Conservation (phyloP, 2,113 vertebrate species). For the Mohoua ochrocephala region DNA sequence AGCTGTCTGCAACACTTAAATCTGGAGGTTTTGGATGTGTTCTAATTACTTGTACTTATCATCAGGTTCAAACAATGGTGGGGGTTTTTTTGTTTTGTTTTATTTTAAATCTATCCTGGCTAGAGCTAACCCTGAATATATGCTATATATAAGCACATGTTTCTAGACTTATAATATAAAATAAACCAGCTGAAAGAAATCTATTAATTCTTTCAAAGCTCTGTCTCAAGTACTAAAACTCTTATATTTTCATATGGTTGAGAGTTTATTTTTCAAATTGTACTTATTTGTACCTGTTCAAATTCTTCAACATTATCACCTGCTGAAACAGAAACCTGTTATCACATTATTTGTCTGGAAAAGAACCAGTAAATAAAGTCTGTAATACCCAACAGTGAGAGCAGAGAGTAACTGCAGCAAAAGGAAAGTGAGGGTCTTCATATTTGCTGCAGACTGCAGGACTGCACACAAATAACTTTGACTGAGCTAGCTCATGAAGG, state of each 20-base stretch:
- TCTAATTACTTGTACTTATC: background rate
- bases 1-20: background rate
- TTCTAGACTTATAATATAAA: background rate
- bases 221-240: background rate
- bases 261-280: background rate
- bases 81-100: accelerated
- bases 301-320: background rate
- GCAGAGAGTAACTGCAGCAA: background rate
- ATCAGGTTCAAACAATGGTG: background rate
- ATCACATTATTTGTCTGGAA: background rate
- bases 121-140: background rate
- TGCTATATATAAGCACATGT: background rate
- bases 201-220: background rate
- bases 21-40: background rate
- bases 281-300: background rate
- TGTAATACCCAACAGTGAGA: background rate
- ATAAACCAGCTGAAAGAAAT: background rate
- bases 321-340: background rate
- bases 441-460: background rate
- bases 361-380: background rate
- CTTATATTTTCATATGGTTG: background rate
- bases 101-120: background rate
- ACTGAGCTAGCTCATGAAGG: background rate
- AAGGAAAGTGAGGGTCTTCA: background rate
- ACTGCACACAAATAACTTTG: background rate